Base-by-base conservation (phyloP, 2,113 vertebrate genomes). In the Thalassoma bifasciatum region DNA sequence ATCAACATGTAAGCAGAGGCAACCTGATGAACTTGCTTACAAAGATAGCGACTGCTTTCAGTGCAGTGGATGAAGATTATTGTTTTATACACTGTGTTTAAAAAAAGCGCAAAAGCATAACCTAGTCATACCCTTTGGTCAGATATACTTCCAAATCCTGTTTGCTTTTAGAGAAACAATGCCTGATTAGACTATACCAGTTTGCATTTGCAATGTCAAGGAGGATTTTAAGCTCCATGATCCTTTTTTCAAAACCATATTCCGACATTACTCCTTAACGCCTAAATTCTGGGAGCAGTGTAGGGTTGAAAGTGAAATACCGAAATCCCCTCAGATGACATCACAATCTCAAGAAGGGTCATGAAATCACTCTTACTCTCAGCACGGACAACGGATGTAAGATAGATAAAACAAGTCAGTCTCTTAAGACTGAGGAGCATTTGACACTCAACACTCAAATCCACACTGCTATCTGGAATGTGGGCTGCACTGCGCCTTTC, bases 11-110 rank as follows among this genome's bases (percentile, higher is more conserved):
- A 78, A 78, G 73, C 72, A 83, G 64, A 82, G 58, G 76, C 58
- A 77, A 54, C 68, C 34, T 2, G 58, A 76, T 64, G 71, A 68
- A 79, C 74, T 77, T 87, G 80, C 77, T 79, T 72, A 90, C 77
- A 85, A 72, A 69, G 69, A 84, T 58, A 75, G 73, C 50, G 49
- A 66, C 80, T 82, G 77, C 73, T 42, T 77, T 72, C 3, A 73
- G 72, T 70, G 72, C 72, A 72, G 79, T 59, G 57, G 74, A 75
- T 69, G 58, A 46, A 37, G 38, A 69, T 50, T 74, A 71, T 24
- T 73, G 67, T 66, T 34, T 19, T 62, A 51, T 59, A 75, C 65
- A 81, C 23, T 19, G 51, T 72, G 51, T 66, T 77, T 51, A 80
- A 79, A 49, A 65, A 30, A 30, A 30, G 68, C 37, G 24, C 30